Evolutionary conservation across 2,888 invertebrate genomes (phyloP), one percentile per base, ranked within the genome.

Genomic region (Caenorhabditis panamensis): DNA sequence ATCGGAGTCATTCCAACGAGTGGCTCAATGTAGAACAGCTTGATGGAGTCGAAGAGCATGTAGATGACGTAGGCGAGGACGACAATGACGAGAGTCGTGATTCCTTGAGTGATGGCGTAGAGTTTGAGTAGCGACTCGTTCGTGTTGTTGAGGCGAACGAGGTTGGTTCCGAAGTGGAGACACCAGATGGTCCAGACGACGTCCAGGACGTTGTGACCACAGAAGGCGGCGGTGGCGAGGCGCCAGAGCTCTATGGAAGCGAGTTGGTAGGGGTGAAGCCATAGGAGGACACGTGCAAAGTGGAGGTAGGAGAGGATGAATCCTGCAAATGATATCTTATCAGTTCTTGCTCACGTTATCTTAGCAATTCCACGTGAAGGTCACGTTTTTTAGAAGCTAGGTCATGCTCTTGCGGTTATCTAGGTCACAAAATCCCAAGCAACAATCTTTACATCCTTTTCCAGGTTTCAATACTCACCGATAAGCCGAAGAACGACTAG

Each of bases 181-280:
- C 81, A 75, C 81, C 81, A 81, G 6, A 85, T 56, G 18, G 87
- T 84, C 88, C 86, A 88, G 8, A 75, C 51, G 22, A 88, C 69
- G 9, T 89, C 82, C 31, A 88, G 24, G 16, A 88, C 22, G 77
- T 90, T 90, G 63, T 84, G 84, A 54, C 90, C 90, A 26, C 88
- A 83, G 44, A 90, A 88, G 9, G 84, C 81, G 54, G 82, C 80
- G 3, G 88, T 88, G 47, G 83, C 64, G 8, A 88, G 53, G 9
- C 88, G 82, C 90, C 90, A 90, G 26, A 89, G 22, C 62, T 85
- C 83, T 28, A 85, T 82, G 41, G 83, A 82, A 53, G 81, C 80
- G 3, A 85, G 62, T 63, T 83, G 82, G 31, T 71, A 77, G 0
- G 85, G 84, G n/a, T 79, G 76, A 11, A 85, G 78, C 67, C 84